Conservation (phyloP, 2,888 invertebrate genomes). For the Rhingia rostrata region DNA sequence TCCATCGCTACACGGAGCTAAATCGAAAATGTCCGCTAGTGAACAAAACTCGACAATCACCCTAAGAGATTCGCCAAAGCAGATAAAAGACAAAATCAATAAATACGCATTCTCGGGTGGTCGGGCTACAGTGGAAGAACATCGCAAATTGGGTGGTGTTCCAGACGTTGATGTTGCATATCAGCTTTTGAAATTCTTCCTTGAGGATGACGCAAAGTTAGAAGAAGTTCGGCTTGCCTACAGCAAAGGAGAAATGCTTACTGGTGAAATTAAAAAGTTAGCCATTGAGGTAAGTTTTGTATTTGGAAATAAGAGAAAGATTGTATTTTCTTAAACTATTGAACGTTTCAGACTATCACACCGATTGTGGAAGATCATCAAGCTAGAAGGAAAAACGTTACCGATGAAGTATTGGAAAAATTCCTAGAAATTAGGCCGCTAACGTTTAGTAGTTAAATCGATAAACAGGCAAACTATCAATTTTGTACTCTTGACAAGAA, state of each 20-base stretch:
- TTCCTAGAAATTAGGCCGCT: conserved; percentile 94
- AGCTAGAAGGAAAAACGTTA: conserved; percentile 89
- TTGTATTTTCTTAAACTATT: neutral
- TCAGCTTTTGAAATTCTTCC: conserved; percentile 96
- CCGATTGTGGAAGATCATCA: conserved; percentile 93
- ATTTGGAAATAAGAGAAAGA: neutral
- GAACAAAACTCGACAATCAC: conserved; percentile 96
- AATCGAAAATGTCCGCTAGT: conserved; percentile 99
- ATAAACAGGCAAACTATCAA: neutral
- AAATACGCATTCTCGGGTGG: conserved; percentile 99
- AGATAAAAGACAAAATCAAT: conserved; percentile 97
- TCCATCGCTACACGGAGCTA: conserved; percentile 97
- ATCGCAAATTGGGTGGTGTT: conserved; percentile 94
- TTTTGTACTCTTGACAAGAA: too few relatives aligned
- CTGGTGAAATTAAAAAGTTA: conserved; percentile 96
- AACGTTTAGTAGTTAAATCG: conserved; percentile 83
- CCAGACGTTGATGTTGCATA: conserved; percentile 97
- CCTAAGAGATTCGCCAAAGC: conserved; percentile 96
- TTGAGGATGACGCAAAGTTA: conserved; percentile 95
- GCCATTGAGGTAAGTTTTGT: conserved; percentile 86
- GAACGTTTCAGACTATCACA: conserved; percentile 84
- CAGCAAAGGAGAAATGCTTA: conserved; percentile 90
- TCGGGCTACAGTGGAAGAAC: conserved; percentile 95
- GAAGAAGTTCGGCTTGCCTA: conserved; percentile 86
- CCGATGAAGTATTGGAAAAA: conserved; percentile 91